Evolutionary conservation across 2,113 vertebrate species (phyloP), one percentile per base, ranked within the genome.

Genomic region (Callorhinus ursinus): DNA sequence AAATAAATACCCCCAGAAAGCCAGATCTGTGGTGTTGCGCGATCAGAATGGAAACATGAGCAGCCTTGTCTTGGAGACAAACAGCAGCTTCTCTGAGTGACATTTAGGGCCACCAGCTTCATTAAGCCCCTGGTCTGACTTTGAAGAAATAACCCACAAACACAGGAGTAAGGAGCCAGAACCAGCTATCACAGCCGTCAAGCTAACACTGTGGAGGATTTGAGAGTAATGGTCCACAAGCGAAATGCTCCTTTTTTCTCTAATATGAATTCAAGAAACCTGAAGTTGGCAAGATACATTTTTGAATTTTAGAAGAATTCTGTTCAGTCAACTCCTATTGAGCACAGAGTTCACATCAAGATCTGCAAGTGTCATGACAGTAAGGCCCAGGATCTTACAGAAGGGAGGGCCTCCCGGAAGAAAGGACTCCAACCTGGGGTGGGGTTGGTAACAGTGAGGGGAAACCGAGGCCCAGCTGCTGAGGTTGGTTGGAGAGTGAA

Each of bases 61-160:
- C 59, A 31, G 4, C 3, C 18, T n/a, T 2, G 57, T 15, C 88
- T 65, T 65, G 71, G 36, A 90, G 86, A 96, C 71, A 55, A 69
- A 18, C 4, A 67, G 11, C 7, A 15, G 9, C 63, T 97, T 96
- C 90, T 31, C 49, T 26, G 63, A 57, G 49, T 26, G 49, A 4
- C 4, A 12, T 21, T 22, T 19, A 65, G 28, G 95, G 55, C 42
- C 51, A 21, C 33, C 19, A 21, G 14, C 15, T 31, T 77, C 83
- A 92, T 84, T 86, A 61, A 89, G 49, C 46, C 72, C 14, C 67
- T 19, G 67, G 57, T 63, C 74, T 96, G 36, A n/a, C 84, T 96
- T 96, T 86, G 19, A 82, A 85, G 71, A 95, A 96, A 80, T 81
- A 39, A 81, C 33, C 79, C 74, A 36, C 8, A 94, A 53, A 93